Evolutionary conservation across 2,888 invertebrate genomes (phyloP), one percentile per base, ranked within the genome.

Genomic region (Bugula neritina): DNA sequence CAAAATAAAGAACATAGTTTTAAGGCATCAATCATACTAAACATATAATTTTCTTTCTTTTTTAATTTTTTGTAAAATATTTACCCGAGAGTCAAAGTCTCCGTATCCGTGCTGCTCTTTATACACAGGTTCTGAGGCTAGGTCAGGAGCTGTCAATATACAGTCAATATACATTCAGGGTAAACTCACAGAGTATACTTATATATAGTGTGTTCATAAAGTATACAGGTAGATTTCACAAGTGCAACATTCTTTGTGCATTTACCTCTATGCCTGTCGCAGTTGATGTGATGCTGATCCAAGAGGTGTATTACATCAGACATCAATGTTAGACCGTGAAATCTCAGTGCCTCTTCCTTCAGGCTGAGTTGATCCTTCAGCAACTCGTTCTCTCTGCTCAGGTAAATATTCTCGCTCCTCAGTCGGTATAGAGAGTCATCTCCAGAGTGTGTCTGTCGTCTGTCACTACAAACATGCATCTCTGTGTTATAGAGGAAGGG

Each of bases 381-480:
- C 17, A 63, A 27, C 5, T 17, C 63, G 31, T 63, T 63, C 63
- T 63, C 63, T 27, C 27, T 27, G 21, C 31, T 10, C 1, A 63
- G 63, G 13, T 25, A 5, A 3, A 13, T 34, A n/a, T 63, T 63
- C 5, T 27, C 1, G 10, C 25, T 25, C 34, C 13, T 13, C 27
- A 29, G 31, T 31, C 27, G 27, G 27, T 63, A 31, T 3, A 63
- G 3, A 29, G 63, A 3, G 17, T 43, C 17, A 13, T 63, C 63
- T 63, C 63, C 31, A 31, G 29, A 5, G 13, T 10, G 1, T 13
- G 31, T 63, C 31, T 31, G 31, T 43, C 31, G 5, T 31, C 63
- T 63, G 31, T 63, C 63, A 63, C 63, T 63, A 63, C 17, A 63
- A 13, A 52, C 21, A 52, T n/a, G n/a, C n/a, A n/a, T n/a, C n/a